Evolutionary conservation across 2,797 vertebrate species (phyloP).

Genomic region (Potorous gilbertii): DNA sequence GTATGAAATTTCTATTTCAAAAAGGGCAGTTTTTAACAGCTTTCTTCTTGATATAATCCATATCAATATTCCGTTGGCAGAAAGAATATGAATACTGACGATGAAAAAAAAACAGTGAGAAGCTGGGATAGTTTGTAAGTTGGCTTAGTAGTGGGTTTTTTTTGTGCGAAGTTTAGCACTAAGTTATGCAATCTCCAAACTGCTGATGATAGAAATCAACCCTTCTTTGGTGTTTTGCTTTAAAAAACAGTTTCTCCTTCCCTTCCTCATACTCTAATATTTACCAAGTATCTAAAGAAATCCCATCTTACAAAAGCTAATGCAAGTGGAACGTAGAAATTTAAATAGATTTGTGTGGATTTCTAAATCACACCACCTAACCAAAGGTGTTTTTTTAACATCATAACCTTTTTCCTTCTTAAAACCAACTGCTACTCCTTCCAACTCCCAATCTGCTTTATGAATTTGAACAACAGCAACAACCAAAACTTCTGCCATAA

Average conservation of each 20-base stretch:
- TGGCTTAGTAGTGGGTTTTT: constrained; percentile 38
- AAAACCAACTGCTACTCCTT: constrained; percentile 8
- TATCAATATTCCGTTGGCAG: constrained; percentile 1
- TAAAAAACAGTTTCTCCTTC: constrained; percentile 45
- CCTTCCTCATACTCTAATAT: constrained; percentile 28
- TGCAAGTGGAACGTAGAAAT: not conserved
- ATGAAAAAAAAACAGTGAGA: not conserved
- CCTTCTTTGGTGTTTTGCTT: constrained; percentile 48
- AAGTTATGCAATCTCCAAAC: constrained; percentile 73
- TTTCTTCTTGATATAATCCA: constrained; percentile 7
- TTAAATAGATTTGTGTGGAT: not conserved
- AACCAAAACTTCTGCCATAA: constrained; percentile 9
- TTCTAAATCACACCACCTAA: not conserved
- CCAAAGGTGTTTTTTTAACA: constrained; percentile 1
- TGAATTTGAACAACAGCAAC: not conserved
- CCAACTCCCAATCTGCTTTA: not conserved
- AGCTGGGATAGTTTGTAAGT: constrained; percentile 22
- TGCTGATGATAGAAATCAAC: constrained; percentile 70
- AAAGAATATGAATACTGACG: not conserved
- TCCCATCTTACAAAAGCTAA: constrained; percentile 3
- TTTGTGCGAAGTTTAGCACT: constrained; percentile 52
- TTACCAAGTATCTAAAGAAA: constrained; percentile 20
- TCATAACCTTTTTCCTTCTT: constrained; percentile 18
- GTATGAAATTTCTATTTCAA: not conserved
- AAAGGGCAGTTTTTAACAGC: constrained; percentile 23